A percentile compares a stretch with the other conserved stretches of the same genome.
Evolutionary conservation across 2,888 invertebrate genomes (phyloP).

Genomic region (Cosmopolites sordidus): DNA sequence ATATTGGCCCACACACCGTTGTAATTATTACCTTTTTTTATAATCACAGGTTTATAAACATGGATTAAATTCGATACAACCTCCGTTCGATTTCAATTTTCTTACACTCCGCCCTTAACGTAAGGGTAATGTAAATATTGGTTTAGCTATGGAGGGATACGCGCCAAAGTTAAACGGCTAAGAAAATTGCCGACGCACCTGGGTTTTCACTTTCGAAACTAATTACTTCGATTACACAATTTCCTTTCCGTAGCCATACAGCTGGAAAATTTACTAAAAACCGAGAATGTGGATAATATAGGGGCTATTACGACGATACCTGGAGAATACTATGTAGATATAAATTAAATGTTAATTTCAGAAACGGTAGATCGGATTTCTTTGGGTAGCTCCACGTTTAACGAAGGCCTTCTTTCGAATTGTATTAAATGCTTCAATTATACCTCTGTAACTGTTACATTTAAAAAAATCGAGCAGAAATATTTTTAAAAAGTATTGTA

Average conservation of each 20-base stretch:
- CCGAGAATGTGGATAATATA: constrained; percentile 1
- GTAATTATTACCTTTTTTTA: too few relatives aligned
- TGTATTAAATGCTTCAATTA: too few relatives aligned
- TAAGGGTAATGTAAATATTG: constrained; percentile 17
- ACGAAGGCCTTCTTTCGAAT: too few relatives aligned
- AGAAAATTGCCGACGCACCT: constrained; percentile 22
- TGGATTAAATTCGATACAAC: neutral
- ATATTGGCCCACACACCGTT: too few relatives aligned
- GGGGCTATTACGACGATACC: neutral
- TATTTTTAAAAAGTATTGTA: too few relatives aligned
- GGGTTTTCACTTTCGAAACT: constrained; percentile 21
- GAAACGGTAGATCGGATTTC: neutral
- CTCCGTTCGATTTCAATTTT: neutral
- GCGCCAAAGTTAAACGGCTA: constrained; percentile 16
- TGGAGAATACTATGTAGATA: neutral
- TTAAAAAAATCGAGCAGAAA: too few relatives aligned
- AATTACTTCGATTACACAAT: constrained; percentile 14
- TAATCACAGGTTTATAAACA: too few relatives aligned
- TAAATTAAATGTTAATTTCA: neutral
- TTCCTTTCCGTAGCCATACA: constrained; percentile 1
- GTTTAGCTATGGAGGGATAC: constrained; percentile 5
- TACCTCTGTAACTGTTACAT: too few relatives aligned
- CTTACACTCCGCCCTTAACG: constrained; percentile 4
- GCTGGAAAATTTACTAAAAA: constrained; percentile 9
- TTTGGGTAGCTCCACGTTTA: neutral